phyloP scores from a whole-genome alignment of 2,113 vertebrate genomes.

The Oryzias woworae region DNA sequence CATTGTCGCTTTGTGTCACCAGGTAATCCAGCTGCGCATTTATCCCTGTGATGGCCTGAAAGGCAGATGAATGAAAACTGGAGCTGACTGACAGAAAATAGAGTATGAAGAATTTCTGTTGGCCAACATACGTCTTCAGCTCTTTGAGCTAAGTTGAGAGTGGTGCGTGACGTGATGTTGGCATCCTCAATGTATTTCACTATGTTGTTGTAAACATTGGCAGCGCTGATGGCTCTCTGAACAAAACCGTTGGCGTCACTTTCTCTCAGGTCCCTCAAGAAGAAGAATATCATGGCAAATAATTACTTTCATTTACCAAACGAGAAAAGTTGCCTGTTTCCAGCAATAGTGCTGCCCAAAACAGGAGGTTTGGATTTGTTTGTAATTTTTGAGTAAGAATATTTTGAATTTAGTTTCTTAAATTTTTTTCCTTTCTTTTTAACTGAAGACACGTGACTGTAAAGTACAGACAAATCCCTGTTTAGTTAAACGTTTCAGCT shows the following conservation, averaged over 20 bases:
- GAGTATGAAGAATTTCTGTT: not conserved
- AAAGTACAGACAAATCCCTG: too few species aligned
- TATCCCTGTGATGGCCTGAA: slow-evolving; percentile 83
- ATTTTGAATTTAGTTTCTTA: too few species aligned
- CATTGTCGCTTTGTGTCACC: slow-evolving; percentile 79
- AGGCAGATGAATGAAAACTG: slow-evolving; percentile 10
- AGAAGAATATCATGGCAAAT: slow-evolving; percentile 6
- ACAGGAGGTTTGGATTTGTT: too few species aligned
- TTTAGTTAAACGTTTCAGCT: not conserved
- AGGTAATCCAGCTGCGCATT: slow-evolving; percentile 82
- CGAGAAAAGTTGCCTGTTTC: too few species aligned
- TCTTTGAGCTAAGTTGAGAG: slow-evolving; percentile 82
- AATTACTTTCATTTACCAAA: too few species aligned
- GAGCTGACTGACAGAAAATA: not conserved
- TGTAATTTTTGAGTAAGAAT: too few species aligned
- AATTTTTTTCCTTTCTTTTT: too few species aligned
- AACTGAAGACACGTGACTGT: too few species aligned
- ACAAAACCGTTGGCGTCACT: slow-evolving; percentile 91
- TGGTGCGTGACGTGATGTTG: slow-evolving; percentile 79
- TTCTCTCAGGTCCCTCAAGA: slow-evolving; percentile 79
- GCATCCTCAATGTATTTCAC: slow-evolving; percentile 83
- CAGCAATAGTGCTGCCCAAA: too few species aligned
- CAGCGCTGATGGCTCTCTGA: slow-evolving; percentile 90
- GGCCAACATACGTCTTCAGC: slow-evolving; percentile 84
- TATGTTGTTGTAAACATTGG: slow-evolving; percentile 93